These are phyloP conservation scores for Okapia johnstoni DNA, from an alignment of 2,113 vertebrate species.

Conservation along the genomic window DNA sequence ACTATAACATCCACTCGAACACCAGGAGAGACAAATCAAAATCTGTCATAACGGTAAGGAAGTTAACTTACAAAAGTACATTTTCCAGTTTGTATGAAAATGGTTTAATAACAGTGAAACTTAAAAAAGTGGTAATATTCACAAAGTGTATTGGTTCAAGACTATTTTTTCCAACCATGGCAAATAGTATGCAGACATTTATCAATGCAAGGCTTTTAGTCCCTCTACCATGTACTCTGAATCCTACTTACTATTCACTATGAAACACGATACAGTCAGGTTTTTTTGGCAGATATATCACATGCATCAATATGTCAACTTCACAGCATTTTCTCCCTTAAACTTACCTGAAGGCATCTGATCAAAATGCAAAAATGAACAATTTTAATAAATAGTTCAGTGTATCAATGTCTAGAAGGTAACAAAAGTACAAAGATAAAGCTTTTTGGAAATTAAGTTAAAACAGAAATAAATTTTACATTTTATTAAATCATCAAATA, in stretches of 20 bases:
- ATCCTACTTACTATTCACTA: not conserved
- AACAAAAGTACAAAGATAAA: constrained; percentile 38
- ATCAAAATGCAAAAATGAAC: constrained; percentile 42
- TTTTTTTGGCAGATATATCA: constrained; percentile 37
- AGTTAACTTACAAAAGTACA: constrained; percentile 54
- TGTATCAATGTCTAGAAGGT: not conserved
- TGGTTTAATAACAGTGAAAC: constrained; percentile 50
- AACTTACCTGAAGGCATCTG: constrained; percentile 54
- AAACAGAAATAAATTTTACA: constrained; percentile 57
- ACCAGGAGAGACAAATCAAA: not conserved
- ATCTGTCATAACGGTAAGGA: not conserved
- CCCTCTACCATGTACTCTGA: not conserved
- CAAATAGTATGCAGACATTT: constrained; percentile 11
- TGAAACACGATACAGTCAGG: not conserved
- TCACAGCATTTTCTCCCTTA: constrained; percentile 33
- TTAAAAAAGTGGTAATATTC: constrained; percentile 46
- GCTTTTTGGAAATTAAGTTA: constrained; percentile 49
- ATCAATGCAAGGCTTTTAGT: constrained; percentile 25
- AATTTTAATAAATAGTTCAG: constrained; percentile 8
- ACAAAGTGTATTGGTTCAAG: constrained; percentile 41
- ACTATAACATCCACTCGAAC: not conserved
- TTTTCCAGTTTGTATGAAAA: constrained; percentile 51
- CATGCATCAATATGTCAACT: not conserved
- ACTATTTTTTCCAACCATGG: not conserved
- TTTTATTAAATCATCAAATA: constrained; percentile 80